Evolutionary conservation across 2,113 vertebrate genomes (phyloP).

Genomic region (Toxotes jaculatrix): DNA sequence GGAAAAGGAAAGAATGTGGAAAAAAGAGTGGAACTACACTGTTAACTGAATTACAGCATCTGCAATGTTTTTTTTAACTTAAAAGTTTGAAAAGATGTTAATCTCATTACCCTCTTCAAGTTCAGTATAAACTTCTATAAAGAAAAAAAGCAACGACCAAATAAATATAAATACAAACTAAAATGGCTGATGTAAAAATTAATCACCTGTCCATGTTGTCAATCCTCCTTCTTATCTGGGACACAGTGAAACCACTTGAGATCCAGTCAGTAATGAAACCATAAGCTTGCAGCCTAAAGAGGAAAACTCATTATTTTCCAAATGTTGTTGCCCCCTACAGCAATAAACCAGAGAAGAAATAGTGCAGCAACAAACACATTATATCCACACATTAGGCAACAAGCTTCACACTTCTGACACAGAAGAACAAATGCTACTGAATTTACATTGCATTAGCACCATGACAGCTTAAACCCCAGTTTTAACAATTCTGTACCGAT

Average conservation of each 20-base stretch:
- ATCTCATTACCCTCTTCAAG: not conserved
- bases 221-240: not conserved
- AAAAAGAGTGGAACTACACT: not conserved
- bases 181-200: slow-evolving; percentile 3
- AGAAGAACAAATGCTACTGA: not conserved
- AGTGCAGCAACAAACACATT: not conserved
- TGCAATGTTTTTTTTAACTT: not conserved
- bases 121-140: not conserved
- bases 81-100: not conserved
- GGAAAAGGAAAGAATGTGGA: not conserved
- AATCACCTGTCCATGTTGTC: not conserved
- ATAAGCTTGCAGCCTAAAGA: slow-evolving; percentile 12
- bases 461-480: not conserved
- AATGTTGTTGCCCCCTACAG: not conserved
- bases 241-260: not conserved
- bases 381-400: not conserved
- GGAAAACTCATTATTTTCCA: slow-evolving; percentile 6
- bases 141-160: not conserved
- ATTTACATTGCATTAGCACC: not conserved
- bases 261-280: slow-evolving; percentile 20
- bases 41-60: not conserved
- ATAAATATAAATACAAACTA: not conserved
- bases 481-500: not conserved
- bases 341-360: not conserved
- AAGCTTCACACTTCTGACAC: not conserved